These are phyloP conservation scores for Nyctereutes procyonoides DNA, from an alignment of 2,113 vertebrate species.

Conservation along the genomic window DNA sequence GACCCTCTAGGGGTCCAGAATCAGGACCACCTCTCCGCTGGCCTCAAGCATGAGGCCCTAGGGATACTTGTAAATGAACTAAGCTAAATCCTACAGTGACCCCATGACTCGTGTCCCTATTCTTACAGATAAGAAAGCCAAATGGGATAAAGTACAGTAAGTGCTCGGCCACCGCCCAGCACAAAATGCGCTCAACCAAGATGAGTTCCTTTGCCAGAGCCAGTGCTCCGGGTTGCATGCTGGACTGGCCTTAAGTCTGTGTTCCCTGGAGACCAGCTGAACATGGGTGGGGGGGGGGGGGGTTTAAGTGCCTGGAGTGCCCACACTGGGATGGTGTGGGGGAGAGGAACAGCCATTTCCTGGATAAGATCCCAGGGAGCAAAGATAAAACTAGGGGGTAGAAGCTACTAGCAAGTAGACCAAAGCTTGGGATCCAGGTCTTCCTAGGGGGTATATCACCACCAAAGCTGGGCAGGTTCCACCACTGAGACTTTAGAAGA, in stretches of 20 bases:
- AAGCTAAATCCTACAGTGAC: rapidly evolving
- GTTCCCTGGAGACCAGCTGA: no score
- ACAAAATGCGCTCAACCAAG: not conserved
- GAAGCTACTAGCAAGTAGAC: not conserved
- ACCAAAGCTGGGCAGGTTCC: not conserved
- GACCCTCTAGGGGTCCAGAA: no score
- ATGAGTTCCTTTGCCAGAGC: not conserved
- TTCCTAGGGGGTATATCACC: not conserved
- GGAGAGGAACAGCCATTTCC: not conserved
- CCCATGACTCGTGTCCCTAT: rapidly evolving
- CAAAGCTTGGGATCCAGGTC: no score
- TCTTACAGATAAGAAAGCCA: no score
- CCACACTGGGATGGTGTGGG: not conserved
- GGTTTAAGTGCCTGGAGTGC: no score
- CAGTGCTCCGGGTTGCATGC: rapidly evolving
- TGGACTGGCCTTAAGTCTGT: rapidly evolving
- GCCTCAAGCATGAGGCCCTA: no score
- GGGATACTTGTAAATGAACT: not conserved
- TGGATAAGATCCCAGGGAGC: not conserved
- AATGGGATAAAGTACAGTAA: rapidly evolving
- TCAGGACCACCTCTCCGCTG: no score
- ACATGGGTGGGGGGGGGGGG: rapidly evolving
- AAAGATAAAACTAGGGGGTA: not conserved
- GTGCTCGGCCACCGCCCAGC: not conserved
- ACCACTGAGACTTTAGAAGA: not conserved